phyloP scores from a whole-genome alignment of 2,797 vertebrate genomes.

The Muscicapa striata region DNA sequence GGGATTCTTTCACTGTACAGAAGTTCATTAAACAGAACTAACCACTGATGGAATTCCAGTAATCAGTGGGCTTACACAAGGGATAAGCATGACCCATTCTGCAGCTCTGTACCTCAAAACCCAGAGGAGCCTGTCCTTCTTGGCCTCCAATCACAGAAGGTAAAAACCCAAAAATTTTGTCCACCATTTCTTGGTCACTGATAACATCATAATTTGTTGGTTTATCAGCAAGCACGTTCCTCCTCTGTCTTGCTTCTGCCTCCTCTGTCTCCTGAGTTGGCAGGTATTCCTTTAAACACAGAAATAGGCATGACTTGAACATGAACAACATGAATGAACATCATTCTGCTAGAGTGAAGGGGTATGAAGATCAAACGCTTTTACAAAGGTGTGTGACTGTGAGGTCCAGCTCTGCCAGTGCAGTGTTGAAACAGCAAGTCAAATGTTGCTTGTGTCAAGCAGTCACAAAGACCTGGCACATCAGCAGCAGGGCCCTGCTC shows the following conservation, averaged over 20 bases:
- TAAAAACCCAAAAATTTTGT: constrained; percentile 92
- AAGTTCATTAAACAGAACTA: neutral
- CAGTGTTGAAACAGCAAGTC: neutral
- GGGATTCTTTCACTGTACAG: neutral
- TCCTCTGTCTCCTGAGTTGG: constrained; percentile 73
- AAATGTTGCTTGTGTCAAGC: neutral
- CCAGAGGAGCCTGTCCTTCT: constrained; percentile 82
- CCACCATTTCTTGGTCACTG: constrained; percentile 90
- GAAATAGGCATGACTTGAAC: neutral
- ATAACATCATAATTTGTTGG: constrained; percentile 77
- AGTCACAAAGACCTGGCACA: neutral
- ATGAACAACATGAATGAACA: neutral
- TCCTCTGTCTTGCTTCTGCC: constrained; percentile 51
- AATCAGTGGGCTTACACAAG: neutral
- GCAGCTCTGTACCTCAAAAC: constrained; percentile 81
- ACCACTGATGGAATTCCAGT: neutral
- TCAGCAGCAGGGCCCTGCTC: neutral
- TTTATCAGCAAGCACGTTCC: constrained; percentile 33
- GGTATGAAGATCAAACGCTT: neutral
- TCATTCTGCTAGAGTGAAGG: neutral
- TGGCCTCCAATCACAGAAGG: constrained; percentile 82
- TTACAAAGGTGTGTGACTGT: neutral
- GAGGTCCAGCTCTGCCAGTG: neutral
- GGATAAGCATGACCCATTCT: neutral
- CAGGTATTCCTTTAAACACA: constrained; percentile 75